Base-by-base conservation (phyloP, 2,113 vertebrate genomes). In the Gallinago jamesoni region DNA sequence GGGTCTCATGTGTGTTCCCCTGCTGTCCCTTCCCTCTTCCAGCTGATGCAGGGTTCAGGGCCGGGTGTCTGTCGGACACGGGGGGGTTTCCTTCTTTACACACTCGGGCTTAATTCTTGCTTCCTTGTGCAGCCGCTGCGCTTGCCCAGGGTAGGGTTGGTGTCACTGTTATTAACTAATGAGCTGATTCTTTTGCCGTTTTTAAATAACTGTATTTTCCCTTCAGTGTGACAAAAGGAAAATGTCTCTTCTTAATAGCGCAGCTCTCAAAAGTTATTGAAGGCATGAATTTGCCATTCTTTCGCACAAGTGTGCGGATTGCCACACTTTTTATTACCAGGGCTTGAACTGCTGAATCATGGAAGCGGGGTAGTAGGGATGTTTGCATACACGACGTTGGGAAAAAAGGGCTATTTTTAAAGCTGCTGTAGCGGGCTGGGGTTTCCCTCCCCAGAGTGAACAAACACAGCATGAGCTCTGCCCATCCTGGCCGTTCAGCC, bases 41-140 rank as follows among this genome's bases (percentile, higher is more conserved):
- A 9, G 18, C n/a, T 10, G 5, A 30, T n/a, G n/a, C 16, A 50
- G 7, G 10, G 48, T 18, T 76, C 2, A 3, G 47, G 43, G 47
- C 21, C 1, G 14, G 52, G 33, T 2, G 1, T 3, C 3, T 30
- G 2, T 57, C 2, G 13, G 25, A 7, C 6, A 1, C 2, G 52
- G 33, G 12, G 10, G 3, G 7, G 7, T 84, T 45, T 31, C 17
- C 64, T 45, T 45, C 43, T 67, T 52, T 43, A 14, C 15, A 1
- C 20, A 12, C 33, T 0, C 31, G 5, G 21, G 35, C 28, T 57
- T 23, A 23, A 30, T 78, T 53, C 45, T 33, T 21, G 48, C 31
- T 7, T 41, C 3, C 4, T 25, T 25, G 23, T 43, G 53, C 62
- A 60, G 62, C 77, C 56, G 0, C 67, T 5, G 10, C 1, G 2